Evolutionary conservation across 2,888 invertebrate species (phyloP), one percentile per base, ranked within the genome.

Genomic region (Smittia sp.): DNA sequence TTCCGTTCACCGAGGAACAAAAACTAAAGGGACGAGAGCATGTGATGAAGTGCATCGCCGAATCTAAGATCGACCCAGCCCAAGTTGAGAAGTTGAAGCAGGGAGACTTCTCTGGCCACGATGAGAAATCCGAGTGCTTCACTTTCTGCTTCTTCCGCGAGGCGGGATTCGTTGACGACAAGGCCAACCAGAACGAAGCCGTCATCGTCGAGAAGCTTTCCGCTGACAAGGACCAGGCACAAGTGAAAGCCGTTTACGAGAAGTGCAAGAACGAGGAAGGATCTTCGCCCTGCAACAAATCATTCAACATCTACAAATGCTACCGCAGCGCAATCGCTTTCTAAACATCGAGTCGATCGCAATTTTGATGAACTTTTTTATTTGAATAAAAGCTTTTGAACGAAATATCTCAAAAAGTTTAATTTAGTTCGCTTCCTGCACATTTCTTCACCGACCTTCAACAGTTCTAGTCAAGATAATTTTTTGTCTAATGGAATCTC

Each of bases 101-200:
- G 0, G 80, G 79, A 4, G 78, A 79, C 1, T 78, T 77, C 2
- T 74, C 76, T 0, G 76, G 77, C 39, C 70, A 39, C 2, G 77
- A 78, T 73, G 75, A 74, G 0, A 78, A 77, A 67, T 22, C 76
- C 1, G 79, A 81, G 74, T 81, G 81, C 74, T 80, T 81, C 46
- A 74, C 78, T 38, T 79, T 79, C 41, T 81, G 81, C 20, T 79
- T 81, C 76, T 75, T 81, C 67, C 80, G 81, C 75, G 79, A 79
- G 74, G 1, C 62, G 1, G 80, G 79, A n/a, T 75, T 79, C 13
- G 0, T 79, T 0, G 76, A 72, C 62, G 63, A 62, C 4, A 76
- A 79, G 70, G 80, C 79, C 1, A 76, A 77, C 67, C 22, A 81
- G 9, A 77, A 79, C 25, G 73, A 77, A 6, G 77, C 75, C 15